phyloP scores from a whole-genome alignment of 2,113 vertebrate genomes.

The Pachyramphus minor region DNA sequence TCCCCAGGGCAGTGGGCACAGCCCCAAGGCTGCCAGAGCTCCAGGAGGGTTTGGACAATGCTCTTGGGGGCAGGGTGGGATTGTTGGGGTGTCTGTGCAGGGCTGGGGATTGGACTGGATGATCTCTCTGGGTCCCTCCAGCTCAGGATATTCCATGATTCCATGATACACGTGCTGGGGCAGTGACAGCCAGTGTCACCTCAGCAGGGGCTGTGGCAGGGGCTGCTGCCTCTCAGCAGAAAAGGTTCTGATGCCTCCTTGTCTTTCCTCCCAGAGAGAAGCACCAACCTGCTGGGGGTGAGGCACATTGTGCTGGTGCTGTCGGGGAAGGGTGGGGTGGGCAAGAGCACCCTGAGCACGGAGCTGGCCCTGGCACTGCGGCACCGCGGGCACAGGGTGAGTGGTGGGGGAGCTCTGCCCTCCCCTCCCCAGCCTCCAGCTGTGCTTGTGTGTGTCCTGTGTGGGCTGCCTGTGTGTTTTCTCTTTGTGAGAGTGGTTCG shows the following conservation, averaged over 20 bases:
- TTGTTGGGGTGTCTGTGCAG: not conserved
- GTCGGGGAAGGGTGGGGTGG: conserved; percentile 94
- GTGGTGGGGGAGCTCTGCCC: not conserved
- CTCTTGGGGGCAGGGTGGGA: not conserved
- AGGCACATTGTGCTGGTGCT: conserved; percentile 85
- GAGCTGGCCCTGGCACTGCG: conserved; percentile 85
- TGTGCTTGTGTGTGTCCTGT: fast-evolving
- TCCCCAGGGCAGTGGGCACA: not conserved
- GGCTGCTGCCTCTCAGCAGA: not conserved
- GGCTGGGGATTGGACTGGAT: fast-evolving
- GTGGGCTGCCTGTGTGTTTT: fast-evolving
- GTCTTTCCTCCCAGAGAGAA: conserved; percentile 25
- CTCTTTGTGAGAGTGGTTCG: not conserved
- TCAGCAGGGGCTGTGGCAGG: fast-evolving
- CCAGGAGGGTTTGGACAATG: fast-evolving
- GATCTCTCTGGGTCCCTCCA: not conserved
- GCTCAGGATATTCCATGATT: not conserved
- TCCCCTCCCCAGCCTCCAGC: not conserved
- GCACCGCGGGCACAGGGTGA: conserved; percentile 85
- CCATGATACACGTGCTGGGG: fast-evolving
- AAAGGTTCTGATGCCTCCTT: not conserved
- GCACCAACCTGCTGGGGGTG: conserved; percentile 76
- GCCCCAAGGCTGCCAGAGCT: not conserved
- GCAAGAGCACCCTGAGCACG: conserved; percentile 91
- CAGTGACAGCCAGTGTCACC: fast-evolving